Conservation (phyloP, 2,888 invertebrate species). For the Lasioglossum morio region DNA sequence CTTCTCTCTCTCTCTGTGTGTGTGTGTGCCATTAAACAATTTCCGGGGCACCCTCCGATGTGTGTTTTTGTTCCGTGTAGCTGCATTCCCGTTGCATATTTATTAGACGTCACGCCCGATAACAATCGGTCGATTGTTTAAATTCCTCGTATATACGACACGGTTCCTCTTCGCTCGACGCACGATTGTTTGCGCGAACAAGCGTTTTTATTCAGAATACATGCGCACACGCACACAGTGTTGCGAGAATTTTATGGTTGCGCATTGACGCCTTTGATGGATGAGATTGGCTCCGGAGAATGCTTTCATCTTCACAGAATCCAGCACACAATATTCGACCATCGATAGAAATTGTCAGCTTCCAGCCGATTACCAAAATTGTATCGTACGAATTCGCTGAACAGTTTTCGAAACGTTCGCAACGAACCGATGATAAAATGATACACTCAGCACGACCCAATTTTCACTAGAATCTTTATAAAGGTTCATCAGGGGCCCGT, state of each 20-base stretch:
- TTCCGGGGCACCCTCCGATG: conserved; percentile 63
- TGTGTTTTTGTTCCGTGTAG: conserved; percentile 59
- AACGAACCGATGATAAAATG: neutral
- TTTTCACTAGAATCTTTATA: too few relatives aligned
- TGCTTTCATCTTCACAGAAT: neutral
- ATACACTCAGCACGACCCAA: too few relatives aligned
- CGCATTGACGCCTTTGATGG: neutral
- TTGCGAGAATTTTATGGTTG: neutral
- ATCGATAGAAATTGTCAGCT: too few relatives aligned
- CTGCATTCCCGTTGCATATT: conserved; percentile 74
- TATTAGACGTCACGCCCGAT: conserved; percentile 76
- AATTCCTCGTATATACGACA: conserved; percentile 61
- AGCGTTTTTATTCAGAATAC: neutral
- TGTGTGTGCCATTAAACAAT: conserved; percentile 62
- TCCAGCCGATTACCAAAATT: too few relatives aligned
- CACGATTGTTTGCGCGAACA: conserved; percentile 49
- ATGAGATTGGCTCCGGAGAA: neutral
- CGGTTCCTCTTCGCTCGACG: conserved; percentile 34
- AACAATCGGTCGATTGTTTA: conserved; percentile 77
- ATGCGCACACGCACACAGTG: neutral
- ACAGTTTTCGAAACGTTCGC: neutral
- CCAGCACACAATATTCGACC: too few relatives aligned
- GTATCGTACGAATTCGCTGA: too few relatives aligned
- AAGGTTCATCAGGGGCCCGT: too few relatives aligned
- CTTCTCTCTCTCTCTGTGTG: neutral